Conservation (phyloP, 2,888 invertebrate genomes). For the Cosmopolites sordidus region DNA sequence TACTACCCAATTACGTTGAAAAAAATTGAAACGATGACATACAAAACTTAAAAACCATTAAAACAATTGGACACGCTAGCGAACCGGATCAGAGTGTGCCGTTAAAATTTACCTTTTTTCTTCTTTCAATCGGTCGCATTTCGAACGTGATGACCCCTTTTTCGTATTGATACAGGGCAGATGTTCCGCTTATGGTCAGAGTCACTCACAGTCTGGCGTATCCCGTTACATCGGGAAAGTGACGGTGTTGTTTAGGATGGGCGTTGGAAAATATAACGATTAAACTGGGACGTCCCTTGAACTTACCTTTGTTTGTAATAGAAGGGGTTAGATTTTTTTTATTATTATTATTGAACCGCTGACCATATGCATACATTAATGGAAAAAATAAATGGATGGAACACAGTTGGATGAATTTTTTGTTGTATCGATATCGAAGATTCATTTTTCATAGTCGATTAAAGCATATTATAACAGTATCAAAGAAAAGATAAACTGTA, state of each 20-base stretch:
- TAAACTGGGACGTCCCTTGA: background rate
- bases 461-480: too few relatives aligned
- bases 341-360: background rate
- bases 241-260: background rate
- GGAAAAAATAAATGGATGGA: background rate
- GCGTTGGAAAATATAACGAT: background rate
- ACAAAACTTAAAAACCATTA: conserved; percentile 11
- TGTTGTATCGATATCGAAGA: background rate
- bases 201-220: background rate
- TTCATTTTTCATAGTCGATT: too few relatives aligned
- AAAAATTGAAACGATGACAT: conserved; percentile 3
- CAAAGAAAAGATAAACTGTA: too few relatives aligned
- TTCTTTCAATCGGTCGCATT: background rate
- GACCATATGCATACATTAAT: conserved; percentile 5
- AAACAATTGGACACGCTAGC: conserved; percentile 13
- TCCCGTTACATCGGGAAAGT: background rate
- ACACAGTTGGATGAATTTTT: background rate
- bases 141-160: background rate
- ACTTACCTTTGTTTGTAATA: background rate
- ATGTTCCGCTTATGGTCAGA: background rate
- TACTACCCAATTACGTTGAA: conserved; percentile 1
- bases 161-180: conserved; percentile 1
- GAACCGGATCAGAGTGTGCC: background rate
- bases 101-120: background rate
- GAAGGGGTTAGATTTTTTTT: conserved; percentile 3